A percentile compares a stretch with the other conserved stretches of the same genome.
phyloP scores from a whole-genome alignment of 1,140 invertebrate genomes.

The Neuroterus valhalla region DNA sequence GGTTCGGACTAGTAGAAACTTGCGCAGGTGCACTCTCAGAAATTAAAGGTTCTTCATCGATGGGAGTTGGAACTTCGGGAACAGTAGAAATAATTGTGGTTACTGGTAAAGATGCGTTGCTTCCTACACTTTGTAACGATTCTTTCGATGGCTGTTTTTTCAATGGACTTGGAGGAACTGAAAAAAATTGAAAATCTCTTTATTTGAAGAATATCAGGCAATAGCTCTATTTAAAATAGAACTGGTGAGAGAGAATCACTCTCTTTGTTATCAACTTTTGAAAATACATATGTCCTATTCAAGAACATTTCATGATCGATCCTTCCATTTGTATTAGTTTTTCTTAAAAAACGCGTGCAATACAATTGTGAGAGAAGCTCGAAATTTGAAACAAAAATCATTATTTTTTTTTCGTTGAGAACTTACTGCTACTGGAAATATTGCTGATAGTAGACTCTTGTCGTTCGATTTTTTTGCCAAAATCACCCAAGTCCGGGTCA shows the following conservation, averaged over 20 bases:
- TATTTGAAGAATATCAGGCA: neutral
- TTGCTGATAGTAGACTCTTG: constrained; percentile 69
- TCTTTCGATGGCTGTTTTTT: constrained; percentile 70
- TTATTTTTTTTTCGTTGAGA: constrained; percentile 25
- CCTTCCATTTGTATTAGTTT: too few relatives aligned
- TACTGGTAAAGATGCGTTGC: constrained; percentile 50
- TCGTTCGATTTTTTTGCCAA: constrained; percentile 66
- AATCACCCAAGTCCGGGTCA: constrained; percentile 63
- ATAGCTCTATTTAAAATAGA: neutral
- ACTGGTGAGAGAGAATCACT: neutral
- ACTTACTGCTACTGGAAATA: constrained; percentile 58
- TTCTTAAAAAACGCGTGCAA: neutral
- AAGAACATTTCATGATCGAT: too few relatives aligned
- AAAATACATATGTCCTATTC: too few relatives aligned
- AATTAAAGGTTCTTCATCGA: constrained; percentile 63
- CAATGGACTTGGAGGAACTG: constrained; percentile 64
- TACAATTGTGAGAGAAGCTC: neutral
- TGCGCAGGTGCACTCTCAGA: constrained; percentile 42
- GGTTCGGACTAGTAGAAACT: constrained; percentile 57
- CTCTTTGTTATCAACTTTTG: too few relatives aligned
- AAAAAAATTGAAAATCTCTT: constrained; percentile 37
- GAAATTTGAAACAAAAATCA: constrained; percentile 9
- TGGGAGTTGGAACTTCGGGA: constrained; percentile 47
- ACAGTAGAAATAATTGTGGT: constrained; percentile 49
- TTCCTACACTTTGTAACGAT: constrained; percentile 67